phyloP scores from a whole-genome alignment of 2,797 vertebrate species.

The Sebastolobus altivelis region DNA sequence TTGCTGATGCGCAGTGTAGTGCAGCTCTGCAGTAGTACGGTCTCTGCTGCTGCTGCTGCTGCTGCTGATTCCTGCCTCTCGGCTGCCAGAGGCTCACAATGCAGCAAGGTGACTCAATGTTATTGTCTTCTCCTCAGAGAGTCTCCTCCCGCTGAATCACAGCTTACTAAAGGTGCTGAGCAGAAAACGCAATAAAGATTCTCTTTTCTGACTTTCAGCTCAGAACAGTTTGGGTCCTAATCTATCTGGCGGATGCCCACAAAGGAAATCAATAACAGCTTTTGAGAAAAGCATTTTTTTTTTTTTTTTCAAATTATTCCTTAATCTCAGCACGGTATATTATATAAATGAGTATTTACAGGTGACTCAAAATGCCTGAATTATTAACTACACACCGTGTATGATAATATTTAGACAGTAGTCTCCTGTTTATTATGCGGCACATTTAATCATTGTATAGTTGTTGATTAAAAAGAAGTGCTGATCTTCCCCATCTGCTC shows the following conservation, averaged over 20 bases:
- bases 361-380: slow-evolving; percentile 7
- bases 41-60: slow-evolving; percentile 54
- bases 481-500: slow-evolving; percentile 42
- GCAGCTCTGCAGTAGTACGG: slow-evolving; percentile 77
- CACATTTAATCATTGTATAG: slow-evolving; percentile 50
- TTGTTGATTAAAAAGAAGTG: slow-evolving; percentile 52
- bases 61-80: slow-evolving; percentile 77
- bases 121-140: slow-evolving; percentile 81
- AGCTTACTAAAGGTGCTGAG: slow-evolving; percentile 65
- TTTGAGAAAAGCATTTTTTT: slow-evolving; percentile 28
- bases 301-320: neutral
- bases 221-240: slow-evolving; percentile 30
- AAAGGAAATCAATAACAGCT: slow-evolving; percentile 55
- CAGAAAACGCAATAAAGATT: slow-evolving; percentile 65
- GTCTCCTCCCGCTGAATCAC: slow-evolving; percentile 77
- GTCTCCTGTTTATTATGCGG: slow-evolving; percentile 19
- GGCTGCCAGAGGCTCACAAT: slow-evolving; percentile 82
- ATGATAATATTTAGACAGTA: slow-evolving; percentile 25
- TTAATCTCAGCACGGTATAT: slow-evolving; percentile 27
- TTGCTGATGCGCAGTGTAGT: slow-evolving; percentile 65
- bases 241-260: slow-evolving; percentile 31
- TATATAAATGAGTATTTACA: slow-evolving; percentile 31
- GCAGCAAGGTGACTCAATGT: slow-evolving; percentile 89
- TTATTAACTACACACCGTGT: slow-evolving; percentile 2
- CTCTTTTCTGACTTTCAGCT: slow-evolving; percentile 31